Evolutionary conservation across 1,140 invertebrate species (phyloP).

Genomic region (Melanaphis sacchari): DNA sequence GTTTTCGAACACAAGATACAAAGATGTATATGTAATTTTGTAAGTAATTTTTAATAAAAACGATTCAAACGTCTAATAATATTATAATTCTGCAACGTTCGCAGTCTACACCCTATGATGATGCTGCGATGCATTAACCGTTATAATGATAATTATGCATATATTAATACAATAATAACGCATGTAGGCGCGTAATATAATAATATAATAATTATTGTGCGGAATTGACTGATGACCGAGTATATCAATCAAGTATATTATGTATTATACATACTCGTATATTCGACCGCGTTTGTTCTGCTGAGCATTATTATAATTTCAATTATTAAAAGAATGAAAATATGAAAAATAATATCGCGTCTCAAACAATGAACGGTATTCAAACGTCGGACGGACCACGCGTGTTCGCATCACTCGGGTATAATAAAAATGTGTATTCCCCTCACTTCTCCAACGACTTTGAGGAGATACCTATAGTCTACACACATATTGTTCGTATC

Average conservation of each 20-base stretch:
- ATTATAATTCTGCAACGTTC: conserved; percentile 4
- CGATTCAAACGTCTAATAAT: not conserved
- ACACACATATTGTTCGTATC: not conserved
- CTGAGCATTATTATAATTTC: conserved; percentile 12
- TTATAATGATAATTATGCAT: not conserved
- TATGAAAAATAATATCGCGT: conserved; percentile 10
- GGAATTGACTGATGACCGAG: not conserved
- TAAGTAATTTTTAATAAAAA: not conserved
- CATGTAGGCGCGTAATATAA: not conserved
- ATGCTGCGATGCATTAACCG: not conserved
- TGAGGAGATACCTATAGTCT: not conserved
- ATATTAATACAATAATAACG: not conserved
- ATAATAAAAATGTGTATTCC: not conserved
- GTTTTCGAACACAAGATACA: not conserved
- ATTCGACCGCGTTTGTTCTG: not conserved
- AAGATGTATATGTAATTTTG: not conserved
- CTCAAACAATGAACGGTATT: not conserved
- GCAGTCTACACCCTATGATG: not conserved
- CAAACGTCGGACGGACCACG: conserved; percentile 32
- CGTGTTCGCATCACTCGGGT: not conserved
- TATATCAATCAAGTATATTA: not conserved
- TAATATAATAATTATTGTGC: not conserved
- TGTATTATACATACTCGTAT: not conserved
- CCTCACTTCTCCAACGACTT: not conserved
- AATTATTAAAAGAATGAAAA: conserved; percentile 12